Evolutionary conservation across 2,113 vertebrate genomes (phyloP).

Genomic region (Gavia stellata): DNA sequence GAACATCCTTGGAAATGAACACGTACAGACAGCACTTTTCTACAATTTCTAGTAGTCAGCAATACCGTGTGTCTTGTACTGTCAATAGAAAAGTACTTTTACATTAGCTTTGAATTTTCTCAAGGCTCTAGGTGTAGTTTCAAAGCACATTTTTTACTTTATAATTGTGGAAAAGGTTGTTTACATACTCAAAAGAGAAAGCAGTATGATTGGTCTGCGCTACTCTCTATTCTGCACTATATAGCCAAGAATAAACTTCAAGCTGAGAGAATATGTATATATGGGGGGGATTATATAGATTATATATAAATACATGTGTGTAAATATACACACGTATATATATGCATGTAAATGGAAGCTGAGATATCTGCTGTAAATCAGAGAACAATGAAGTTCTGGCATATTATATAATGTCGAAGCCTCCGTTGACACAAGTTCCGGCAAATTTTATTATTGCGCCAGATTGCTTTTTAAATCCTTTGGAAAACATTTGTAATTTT

Average conservation of each 20-base stretch:
- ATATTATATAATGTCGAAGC: background rate
- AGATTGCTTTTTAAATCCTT: background rate
- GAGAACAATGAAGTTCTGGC: background rate
- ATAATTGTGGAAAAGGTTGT: too few relatives aligned
- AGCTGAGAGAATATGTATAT: background rate
- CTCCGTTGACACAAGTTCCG: background rate
- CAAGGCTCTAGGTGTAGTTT: background rate
- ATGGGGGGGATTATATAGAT: rapidly evolving
- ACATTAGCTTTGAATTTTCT: background rate
- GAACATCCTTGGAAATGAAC: background rate
- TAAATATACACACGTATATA: background rate
- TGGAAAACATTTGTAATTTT: background rate
- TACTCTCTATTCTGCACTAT: too few relatives aligned
- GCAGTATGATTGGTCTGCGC: background rate
- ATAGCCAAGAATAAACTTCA: background rate
- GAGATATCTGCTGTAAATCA: background rate
- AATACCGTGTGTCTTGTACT: background rate
- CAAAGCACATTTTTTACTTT: background rate
- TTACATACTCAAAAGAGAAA: background rate
- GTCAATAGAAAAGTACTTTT: background rate
- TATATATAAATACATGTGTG: too few relatives aligned
- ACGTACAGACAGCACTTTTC: too few relatives aligned
- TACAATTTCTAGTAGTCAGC: background rate
- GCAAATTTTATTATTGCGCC: background rate
- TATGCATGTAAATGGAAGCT: background rate